A percentile compares a stretch with the other conserved stretches of the same genome.
Evolutionary conservation across 2,888 invertebrate species (phyloP).

Genomic region (Heliconius hortense): DNA sequence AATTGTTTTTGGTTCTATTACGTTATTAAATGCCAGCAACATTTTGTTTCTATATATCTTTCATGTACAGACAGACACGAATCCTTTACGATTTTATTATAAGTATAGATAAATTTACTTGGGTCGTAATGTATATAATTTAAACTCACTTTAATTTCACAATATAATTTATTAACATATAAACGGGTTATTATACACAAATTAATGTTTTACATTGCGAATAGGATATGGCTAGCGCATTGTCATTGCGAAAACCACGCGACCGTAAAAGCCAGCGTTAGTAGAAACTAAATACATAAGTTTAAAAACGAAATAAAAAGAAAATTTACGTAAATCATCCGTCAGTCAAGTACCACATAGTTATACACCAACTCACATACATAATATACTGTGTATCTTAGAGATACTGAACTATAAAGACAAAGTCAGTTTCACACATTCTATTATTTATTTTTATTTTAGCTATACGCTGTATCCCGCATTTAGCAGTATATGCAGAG

Average conservation of each 20-base stretch:
- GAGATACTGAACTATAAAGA: constrained; percentile 27
- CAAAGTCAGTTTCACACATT: constrained; percentile 26
- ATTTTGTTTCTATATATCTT: too few species aligned
- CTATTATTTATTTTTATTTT: constrained; percentile 20
- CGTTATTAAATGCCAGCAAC: too few species aligned
- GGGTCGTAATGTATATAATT: constrained; percentile 14
- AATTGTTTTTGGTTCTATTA: too few species aligned
- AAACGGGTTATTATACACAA: constrained; percentile 64
- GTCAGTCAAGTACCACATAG: constrained; percentile 14
- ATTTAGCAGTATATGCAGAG: background rate
- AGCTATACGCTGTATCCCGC: background rate
- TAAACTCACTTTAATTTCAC: constrained; percentile 44
- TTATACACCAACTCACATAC: constrained; percentile 9
- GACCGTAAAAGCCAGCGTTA: constrained; percentile 32
- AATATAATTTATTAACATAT: constrained; percentile 69
- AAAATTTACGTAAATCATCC: background rate
- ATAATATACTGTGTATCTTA: constrained; percentile 23
- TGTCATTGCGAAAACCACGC: constrained; percentile 38
- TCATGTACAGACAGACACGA: too few species aligned
- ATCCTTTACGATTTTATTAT: too few species aligned
- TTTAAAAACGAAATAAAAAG: constrained; percentile 12
- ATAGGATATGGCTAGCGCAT: constrained; percentile 52
- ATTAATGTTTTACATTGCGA: constrained; percentile 56
- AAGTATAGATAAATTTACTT: too few species aligned
- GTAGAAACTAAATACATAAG: constrained; percentile 11